Conservation (phyloP, 92 coral and sea anemone genomes). For the Umimayanthus kanabou region DNA sequence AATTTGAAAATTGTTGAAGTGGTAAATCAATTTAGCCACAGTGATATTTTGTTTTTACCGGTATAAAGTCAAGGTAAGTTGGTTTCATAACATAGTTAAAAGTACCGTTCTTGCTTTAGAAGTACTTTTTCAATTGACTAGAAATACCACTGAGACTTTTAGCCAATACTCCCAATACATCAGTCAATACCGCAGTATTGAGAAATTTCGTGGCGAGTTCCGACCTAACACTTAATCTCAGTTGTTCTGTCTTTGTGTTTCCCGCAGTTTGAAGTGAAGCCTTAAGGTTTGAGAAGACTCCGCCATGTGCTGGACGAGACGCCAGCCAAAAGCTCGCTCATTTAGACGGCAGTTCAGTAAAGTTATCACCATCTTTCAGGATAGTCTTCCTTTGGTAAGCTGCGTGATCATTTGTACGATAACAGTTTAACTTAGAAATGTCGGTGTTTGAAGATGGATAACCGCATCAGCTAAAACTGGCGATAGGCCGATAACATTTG, state of each 20-base stretch:
- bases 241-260: not conserved
- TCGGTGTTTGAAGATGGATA: no score
- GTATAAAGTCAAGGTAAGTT: not conserved
- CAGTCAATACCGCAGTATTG: no score
- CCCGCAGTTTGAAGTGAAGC: not conserved
- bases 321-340: not conserved
- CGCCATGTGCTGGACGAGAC: not conserved
- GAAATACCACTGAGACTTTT: no score
- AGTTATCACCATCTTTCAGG: not conserved
- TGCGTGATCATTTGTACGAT: not conserved
- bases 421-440: no score
- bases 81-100: not conserved
- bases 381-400: slow-evolving; percentile 1
- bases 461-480: no score
- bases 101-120: no score
- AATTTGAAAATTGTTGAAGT: not conserved
- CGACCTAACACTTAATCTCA: no score
- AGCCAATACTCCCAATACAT: no score
- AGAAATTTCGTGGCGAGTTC: no score
- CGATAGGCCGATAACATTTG: no score
- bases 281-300: not conserved
- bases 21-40: not conserved
- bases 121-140: no score
- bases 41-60: not conserved
- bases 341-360: not conserved